Conservation (phyloP, 2,113 vertebrate species). For the Equus quagga region DNA sequence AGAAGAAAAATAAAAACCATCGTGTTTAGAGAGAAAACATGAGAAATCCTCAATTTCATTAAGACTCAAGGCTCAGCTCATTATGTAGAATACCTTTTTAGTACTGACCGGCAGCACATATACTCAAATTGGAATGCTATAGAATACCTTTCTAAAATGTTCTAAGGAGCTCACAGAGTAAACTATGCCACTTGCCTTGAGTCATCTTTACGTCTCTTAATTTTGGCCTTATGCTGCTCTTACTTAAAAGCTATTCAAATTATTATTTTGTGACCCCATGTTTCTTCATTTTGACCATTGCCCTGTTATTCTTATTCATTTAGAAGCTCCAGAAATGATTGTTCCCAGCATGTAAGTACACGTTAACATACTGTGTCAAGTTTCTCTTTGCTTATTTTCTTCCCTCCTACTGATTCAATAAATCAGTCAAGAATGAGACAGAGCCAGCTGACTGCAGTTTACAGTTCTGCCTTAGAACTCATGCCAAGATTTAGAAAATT, state of each 20-base stretch:
- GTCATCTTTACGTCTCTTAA: background rate
- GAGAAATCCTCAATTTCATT: slow-evolving; percentile 61
- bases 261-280: background rate
- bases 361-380: background rate
- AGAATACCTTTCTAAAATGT: background rate
- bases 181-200: background rate
- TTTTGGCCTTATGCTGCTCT: background rate
- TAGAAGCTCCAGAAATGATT: background rate
- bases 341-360: background rate
- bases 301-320: background rate
- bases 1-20: slow-evolving; percentile 36
- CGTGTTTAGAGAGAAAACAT: slow-evolving; percentile 62
- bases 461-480: background rate
- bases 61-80: slow-evolving; percentile 36
- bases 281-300: background rate
- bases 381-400: slow-evolving; percentile 48
- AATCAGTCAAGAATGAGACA: slow-evolving; percentile 9
- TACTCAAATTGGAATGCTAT: background rate
- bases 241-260: slow-evolving; percentile 18
- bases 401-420: background rate
- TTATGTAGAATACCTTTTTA: background rate
- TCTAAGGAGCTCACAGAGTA: background rate
- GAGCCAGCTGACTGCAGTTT: background rate
- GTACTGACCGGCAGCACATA: too few species aligned
- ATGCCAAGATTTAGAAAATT: slow-evolving; percentile 15